A percentile compares a stretch with the other conserved stretches of the same genome.
Conservation (phyloP, 2,113 vertebrate species). For the Mus musculus region DNA sequence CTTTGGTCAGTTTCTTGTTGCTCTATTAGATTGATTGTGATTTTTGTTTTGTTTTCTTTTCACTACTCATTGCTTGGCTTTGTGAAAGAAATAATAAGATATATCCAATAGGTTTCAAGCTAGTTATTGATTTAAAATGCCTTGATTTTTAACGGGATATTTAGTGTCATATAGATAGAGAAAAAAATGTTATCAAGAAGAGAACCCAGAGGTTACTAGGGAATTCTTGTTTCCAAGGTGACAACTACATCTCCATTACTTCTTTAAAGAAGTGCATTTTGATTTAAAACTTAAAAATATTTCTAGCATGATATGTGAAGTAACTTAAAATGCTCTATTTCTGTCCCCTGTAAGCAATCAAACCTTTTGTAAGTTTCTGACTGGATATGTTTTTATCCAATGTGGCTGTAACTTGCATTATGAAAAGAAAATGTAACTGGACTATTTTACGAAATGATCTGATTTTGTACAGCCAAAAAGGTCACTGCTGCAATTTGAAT, state of each 20-base stretch:
- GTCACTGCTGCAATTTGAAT: background rate
- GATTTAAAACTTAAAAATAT: constrained; percentile 49
- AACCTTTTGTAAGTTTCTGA: constrained; percentile 15
- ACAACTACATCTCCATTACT: constrained; percentile 21
- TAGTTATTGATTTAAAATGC: background rate
- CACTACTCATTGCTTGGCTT: background rate
- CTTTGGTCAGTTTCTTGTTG: background rate
- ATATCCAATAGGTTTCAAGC: background rate
- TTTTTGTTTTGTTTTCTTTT: background rate
- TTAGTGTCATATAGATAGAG: background rate
- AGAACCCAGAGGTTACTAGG: constrained; percentile 44
- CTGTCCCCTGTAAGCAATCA: background rate
- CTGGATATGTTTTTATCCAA: background rate
- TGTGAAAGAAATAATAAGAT: background rate
- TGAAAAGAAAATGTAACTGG: background rate
- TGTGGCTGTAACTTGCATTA: background rate
- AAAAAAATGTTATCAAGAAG: background rate
- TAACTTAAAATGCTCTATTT: background rate
- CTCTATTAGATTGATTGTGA: background rate
- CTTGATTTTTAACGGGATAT: background rate
- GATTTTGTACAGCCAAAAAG: background rate
- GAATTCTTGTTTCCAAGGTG: constrained; percentile 28
- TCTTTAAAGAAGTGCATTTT: constrained; percentile 47
- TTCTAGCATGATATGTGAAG: background rate
- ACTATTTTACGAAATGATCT: background rate